A percentile compares a stretch with the other conserved stretches of the same genome.
Evolutionary conservation across 2,797 vertebrate genomes (phyloP).

Genomic region (Molothrus aeneus): DNA sequence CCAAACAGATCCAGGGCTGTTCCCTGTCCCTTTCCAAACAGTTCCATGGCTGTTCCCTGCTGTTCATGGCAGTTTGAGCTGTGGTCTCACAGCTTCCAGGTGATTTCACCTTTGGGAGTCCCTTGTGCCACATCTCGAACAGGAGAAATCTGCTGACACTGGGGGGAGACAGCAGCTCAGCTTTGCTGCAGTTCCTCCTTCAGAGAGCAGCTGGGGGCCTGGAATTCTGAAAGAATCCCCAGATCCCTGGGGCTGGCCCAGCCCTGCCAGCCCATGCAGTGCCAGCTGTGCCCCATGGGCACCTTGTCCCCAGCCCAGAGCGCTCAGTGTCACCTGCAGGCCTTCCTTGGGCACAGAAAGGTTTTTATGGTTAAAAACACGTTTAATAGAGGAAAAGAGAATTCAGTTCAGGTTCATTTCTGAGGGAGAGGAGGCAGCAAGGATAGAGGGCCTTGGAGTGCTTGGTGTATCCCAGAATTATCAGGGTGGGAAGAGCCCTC

Average conservation of each 20-base stretch:
- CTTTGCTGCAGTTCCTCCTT: background rate
- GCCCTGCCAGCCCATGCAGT: rapidly evolving
- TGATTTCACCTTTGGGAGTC: background rate
- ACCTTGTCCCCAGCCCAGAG: background rate
- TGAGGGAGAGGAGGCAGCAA: background rate
- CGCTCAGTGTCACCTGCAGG: background rate
- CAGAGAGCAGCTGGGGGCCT: background rate
- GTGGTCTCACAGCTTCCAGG: background rate
- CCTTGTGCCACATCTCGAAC: rapidly evolving
- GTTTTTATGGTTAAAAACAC: background rate
- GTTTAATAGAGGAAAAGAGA: background rate
- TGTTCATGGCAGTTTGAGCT: too few species aligned
- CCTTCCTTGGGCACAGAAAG: background rate
- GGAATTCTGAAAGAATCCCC: rapidly evolving
- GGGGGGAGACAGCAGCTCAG: slow-evolving; percentile 58
- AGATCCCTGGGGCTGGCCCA: background rate
- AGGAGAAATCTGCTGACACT: slow-evolving; percentile 7
- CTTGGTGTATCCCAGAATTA: background rate
- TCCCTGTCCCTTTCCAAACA: too few species aligned
- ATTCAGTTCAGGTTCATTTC: rapidly evolving
- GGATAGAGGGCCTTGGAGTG: background rate
- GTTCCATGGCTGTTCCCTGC: too few species aligned
- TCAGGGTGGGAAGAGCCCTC: background rate
- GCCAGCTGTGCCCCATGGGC: rapidly evolving
- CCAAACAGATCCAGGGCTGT: background rate